Evolutionary conservation across 2,888 invertebrate species (phyloP), one percentile per base, ranked within the genome.

Genomic region (Strigamia transsilvanica): DNA sequence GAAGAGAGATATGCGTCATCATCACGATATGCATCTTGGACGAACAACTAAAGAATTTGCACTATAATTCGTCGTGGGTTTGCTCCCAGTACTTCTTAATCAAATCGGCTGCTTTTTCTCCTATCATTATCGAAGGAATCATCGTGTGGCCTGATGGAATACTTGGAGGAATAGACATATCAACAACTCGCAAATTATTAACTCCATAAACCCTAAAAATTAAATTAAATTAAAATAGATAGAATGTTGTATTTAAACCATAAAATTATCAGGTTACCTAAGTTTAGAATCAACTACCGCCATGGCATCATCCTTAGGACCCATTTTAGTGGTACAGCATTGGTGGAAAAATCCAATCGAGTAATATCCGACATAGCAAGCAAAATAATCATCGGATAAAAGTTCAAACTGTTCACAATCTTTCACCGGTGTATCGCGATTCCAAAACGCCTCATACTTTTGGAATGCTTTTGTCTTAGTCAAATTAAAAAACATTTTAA

Each of bases 81-180:
- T 38, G n/a, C 2, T 93, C 88, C 95, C 95, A 95, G 86, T 91
- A 93, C 85, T 94, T 93, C 80, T 83, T 83, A 23, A 87, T 85
- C 77, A 87, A 27, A 82, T 87, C 86, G 0, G 86, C 85, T 3
- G 85, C 85, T 82, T 86, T 86, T 81, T 87, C 87, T 2, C 85
- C 87, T 4, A 86, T 85, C 87, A 87, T 87, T 15, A 87, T 84
- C n/a, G 80, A 42, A 23, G 80, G 80, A 21, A 51, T 46, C 80
- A 80, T 80, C 15, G 80, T 80, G 15, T 80, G 80, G 15, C 80
- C 46, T 2, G 46, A 42, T n/a, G 21, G 9, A 10, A 80, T n/a
- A 13, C n/a, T 80, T 12, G 80, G 80, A 51, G 80, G 15, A 6
- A 80, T 46, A 10, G 80, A 80, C 27, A 46, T 80, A 46, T 80